Evolutionary conservation across 2,888 invertebrate species (phyloP), one percentile per base, ranked within the genome.

Genomic region (Drosophila algonquin): DNA sequence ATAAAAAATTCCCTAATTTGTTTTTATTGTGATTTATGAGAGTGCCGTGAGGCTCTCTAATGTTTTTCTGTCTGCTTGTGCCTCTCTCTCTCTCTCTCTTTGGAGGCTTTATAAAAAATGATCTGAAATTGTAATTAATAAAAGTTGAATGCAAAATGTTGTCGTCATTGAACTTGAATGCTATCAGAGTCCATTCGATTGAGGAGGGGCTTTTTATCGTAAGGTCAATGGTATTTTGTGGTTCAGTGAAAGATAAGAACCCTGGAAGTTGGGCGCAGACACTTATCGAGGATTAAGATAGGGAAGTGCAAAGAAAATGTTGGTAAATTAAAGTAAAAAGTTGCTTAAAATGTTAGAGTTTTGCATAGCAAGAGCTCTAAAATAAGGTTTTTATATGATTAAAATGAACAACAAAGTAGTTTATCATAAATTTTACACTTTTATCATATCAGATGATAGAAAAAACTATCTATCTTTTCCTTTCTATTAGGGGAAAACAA

Each of bases 21-120:
- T 80, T 86, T 88, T 83, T 86, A 85, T 85, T 85, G 83, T 86
- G 85, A 85, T 85, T 85, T 86, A 85, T 88, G 75, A 50, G 45
- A 14, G 24, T 50, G 44, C 44, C 48, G 57, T 54, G 61, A 55
- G 54, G 16, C 10, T n/a, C n/a, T 24, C 40, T 45, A 71, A 27
- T 18, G 40, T n/a, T 27, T 44, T 32, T n/a, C 10, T 53, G 10
- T 53, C 24, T n/a, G n/a, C n/a, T n/a, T n/a, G n/a, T n/a, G n/a
- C n/a, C 52, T 35, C 8, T 18, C 8, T 8, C 14, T 21, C 12
- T 32, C 14, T 16, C 12, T 21, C 16, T 21, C 12, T 53, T 10
- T 18, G 21, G 14, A n/a, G 14, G 40, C 40, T 40, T 40, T 40
- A 40, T 21, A 14, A 14, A 40, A 40, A 40, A 40, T 40, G 2